A percentile compares a stretch with the other conserved stretches of the same genome.
These are phyloP conservation scores for Apamea monoglypha DNA, from an alignment of 2,888 invertebrate genomes.

Conservation along the genomic window DNA sequence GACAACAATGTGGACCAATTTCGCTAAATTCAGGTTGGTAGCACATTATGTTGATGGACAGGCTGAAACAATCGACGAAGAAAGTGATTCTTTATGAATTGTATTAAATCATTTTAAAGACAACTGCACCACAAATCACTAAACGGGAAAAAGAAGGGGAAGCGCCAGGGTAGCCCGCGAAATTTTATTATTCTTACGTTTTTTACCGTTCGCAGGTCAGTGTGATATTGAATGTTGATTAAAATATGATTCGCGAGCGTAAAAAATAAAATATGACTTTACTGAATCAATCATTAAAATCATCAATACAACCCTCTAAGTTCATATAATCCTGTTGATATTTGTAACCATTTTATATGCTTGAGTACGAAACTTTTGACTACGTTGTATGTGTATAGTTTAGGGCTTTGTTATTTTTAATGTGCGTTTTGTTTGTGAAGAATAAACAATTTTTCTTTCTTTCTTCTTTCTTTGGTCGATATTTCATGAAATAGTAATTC, in stretches of 20 bases:
- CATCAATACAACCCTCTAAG: too few relatives aligned
- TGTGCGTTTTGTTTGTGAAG: too few relatives aligned
- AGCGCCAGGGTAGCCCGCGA: neutral
- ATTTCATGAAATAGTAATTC: too few relatives aligned
- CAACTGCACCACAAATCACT: neutral
- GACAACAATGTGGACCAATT: conserved; percentile 84
- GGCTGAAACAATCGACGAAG: neutral
- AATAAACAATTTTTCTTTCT: too few relatives aligned
- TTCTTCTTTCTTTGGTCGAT: too few relatives aligned
- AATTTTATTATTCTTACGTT: neutral
- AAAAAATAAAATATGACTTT: neutral
- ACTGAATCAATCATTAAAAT: too few relatives aligned
- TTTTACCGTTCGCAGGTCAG: neutral
- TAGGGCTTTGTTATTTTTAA: neutral
- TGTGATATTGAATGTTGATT: neutral
- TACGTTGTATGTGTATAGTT: too few relatives aligned
- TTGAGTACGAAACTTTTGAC: too few relatives aligned
- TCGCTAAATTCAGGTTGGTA: conserved; percentile 79
- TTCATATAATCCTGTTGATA: neutral
- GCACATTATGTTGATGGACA: neutral
- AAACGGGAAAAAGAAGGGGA: neutral
- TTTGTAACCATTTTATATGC: too few relatives aligned
- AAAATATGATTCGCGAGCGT: neutral
- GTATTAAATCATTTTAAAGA: neutral
- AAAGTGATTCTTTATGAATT: too few relatives aligned